These are phyloP conservation scores for Rhinichthys osculus DNA, from an alignment of 2,797 vertebrate genomes.

Conservation along the genomic window DNA sequence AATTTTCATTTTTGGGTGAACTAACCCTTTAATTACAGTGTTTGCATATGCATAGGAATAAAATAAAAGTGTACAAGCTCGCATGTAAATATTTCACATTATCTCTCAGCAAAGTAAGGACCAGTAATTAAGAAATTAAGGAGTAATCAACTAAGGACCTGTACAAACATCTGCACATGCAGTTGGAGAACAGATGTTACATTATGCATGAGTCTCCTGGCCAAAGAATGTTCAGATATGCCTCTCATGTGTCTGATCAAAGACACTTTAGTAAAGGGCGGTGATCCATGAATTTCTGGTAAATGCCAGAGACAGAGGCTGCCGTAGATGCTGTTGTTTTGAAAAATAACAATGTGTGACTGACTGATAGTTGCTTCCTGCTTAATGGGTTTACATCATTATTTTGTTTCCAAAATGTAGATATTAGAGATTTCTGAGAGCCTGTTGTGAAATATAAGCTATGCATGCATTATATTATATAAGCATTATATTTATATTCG, in stretches of 20 bases:
- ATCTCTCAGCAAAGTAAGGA: neutral
- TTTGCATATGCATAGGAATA: neutral
- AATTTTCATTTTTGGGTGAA: no score
- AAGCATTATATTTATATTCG: no score
- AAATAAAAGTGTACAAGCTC: neutral
- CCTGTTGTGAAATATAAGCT: neutral
- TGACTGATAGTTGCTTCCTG: neutral
- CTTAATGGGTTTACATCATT: neutral
- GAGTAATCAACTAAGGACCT: no score
- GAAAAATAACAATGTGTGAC: neutral
- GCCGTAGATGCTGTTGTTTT: neutral
- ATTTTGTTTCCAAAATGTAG: neutral
- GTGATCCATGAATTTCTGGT: neutral
- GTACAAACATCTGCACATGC: constrained; percentile 1
- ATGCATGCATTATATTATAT: neutral
- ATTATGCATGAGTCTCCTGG: neutral
- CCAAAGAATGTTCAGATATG: neutral
- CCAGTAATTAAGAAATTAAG: no score
- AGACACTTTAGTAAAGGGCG: neutral
- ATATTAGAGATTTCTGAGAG: neutral
- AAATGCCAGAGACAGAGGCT: neutral
- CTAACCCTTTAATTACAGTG: neutral
- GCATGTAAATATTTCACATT: neutral
- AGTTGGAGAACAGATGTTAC: constrained; percentile 31
- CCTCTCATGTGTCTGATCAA: neutral